Base-by-base conservation (phyloP, 2,113 vertebrate species). In the Pan troglodytes region DNA sequence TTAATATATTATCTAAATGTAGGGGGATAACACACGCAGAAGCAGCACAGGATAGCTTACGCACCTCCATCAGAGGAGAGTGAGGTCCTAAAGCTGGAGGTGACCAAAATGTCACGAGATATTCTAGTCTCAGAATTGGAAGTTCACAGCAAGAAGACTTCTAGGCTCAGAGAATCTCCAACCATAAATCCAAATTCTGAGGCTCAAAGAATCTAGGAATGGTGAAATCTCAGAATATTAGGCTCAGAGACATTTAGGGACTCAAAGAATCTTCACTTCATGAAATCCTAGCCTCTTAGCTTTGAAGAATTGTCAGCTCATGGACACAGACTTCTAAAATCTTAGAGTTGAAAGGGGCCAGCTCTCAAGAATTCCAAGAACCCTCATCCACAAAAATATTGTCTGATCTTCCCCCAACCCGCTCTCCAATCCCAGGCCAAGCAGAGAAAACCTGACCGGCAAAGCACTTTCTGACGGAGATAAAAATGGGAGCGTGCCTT, bases 401-500 rank as follows among this genome's bases (percentile, higher is more conserved):
- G 75, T 94, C 94, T 76, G 95, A 95, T 96, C 90, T 95, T 84
- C 85, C 96, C 43, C 13, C 43, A 61, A 10, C 79, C 40, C 73
- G 1, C 87, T 88, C 59, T 50, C 76, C 88, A 57, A 5, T 88
- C 73, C 59, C 17, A 30, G 76, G 88, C 95, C 81, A 50, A 45
- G 73, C 92, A 87, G 81, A 80, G 94, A 85, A 85, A 89, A 93
- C 87, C 94, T 67, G 95, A 87, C 80, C 7, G 6, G 93, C 38
- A 67, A 93, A 95, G 96, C 94, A 79, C 85, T 97, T 95, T 97
- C 94, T 94, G 97, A 96, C 8, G 23, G 95, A 97, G 97, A 97
- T 97, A 97, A 97, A 97, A 96, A 96, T 96, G 97, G 97, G 98
- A 96, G 96, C 91, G 67, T 97, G 98, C 94, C 97, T 97, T 93